Percentiles rank a stretch among this genome's conserved stretches.
These are phyloP conservation scores for Notamacropus eugenii DNA, from an alignment of 2,797 vertebrate species.

Conservation along the genomic window DNA sequence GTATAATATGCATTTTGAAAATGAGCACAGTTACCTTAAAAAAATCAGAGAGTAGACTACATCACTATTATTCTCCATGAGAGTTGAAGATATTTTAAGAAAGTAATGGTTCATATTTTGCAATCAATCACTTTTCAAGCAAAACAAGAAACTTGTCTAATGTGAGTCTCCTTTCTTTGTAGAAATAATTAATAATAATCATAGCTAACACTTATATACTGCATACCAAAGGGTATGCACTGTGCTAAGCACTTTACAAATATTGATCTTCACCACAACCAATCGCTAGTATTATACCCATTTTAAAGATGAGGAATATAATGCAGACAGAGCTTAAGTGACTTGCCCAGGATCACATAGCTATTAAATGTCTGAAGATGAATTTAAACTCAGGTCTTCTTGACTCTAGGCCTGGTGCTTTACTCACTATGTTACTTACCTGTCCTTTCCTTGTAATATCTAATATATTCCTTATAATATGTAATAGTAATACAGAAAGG, in stretches of 20 bases:
- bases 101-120: conserved; percentile 55
- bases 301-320: background rate
- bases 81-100: conserved; percentile 56
- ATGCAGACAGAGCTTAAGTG: background rate
- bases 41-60: conserved; percentile 14
- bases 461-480: background rate
- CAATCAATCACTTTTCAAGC: conserved; percentile 58
- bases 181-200: background rate
- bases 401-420: background rate
- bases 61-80: conserved; percentile 23
- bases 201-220: background rate
- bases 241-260: background rate
- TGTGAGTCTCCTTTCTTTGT: background rate
- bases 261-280: background rate
- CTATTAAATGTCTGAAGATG: background rate
- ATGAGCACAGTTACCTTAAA: conserved; percentile 42
- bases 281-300: background rate
- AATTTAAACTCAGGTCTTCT: background rate
- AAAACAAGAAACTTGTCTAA: conserved; percentile 53
- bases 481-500: background rate
- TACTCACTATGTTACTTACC: background rate
- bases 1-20: conserved; percentile 47
- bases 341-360: background rate
- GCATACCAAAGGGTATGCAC: background rate
- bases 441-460: background rate